These are phyloP conservation scores for Rotaria macrura DNA, from an alignment of 2,888 invertebrate genomes.

Conservation along the genomic window DNA sequence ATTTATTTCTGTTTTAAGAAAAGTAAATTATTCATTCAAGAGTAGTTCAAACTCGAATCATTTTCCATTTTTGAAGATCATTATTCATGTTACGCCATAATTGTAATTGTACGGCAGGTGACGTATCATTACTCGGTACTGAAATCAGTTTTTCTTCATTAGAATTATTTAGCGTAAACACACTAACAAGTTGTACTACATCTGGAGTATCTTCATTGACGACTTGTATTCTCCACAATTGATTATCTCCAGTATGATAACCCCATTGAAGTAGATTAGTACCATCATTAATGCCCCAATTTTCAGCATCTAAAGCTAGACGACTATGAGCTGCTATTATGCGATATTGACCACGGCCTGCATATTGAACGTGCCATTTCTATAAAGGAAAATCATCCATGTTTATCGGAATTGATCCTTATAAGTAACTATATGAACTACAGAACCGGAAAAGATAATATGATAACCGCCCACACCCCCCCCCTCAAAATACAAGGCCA, in stretches of 20 bases:
- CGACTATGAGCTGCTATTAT: not conserved
- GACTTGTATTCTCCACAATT: not conserved
- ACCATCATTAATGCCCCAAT: not conserved
- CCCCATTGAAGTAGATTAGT: not conserved
- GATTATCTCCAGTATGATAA: not conserved
- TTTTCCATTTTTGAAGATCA: not conserved
- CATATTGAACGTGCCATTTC: conserved; percentile 11
- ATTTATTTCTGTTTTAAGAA: no score
- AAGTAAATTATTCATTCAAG: no score
- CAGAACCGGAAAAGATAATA: no score
- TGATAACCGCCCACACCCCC: no score
- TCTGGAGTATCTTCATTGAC: not conserved
- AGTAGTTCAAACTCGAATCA: not conserved
- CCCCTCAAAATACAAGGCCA: no score
- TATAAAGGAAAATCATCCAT: no score
- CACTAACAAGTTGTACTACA: not conserved
- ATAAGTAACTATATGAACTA: no score
- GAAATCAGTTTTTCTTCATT: not conserved
- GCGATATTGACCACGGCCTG: not conserved
- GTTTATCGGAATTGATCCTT: no score
- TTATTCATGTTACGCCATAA: not conserved
- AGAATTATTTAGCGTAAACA: not conserved
- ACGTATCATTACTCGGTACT: not conserved
- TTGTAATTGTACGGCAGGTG: not conserved
- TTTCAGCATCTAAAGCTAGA: not conserved